Percentiles rank a stretch among this genome's conserved stretches.
Conservation (phyloP, 2,113 vertebrate species). For the Cavia aperea region DNA sequence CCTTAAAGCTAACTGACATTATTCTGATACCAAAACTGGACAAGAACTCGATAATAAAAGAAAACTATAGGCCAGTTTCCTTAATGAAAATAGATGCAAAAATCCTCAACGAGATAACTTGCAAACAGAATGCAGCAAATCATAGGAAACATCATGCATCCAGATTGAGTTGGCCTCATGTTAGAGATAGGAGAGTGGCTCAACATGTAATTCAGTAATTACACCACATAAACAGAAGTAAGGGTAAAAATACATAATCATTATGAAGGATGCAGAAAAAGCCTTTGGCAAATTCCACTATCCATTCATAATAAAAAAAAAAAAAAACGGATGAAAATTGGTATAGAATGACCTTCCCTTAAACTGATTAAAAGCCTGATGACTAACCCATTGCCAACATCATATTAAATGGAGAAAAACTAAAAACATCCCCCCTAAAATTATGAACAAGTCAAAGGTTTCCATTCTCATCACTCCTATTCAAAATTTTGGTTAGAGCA, state of each 20-base stretch:
- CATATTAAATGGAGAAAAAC: not conserved
- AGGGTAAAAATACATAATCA: not conserved
- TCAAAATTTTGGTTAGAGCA: not conserved
- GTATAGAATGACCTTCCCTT: not conserved
- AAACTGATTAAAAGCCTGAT: not conserved
- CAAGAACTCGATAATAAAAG: not conserved
- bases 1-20: not conserved
- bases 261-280: not conserved
- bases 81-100: not conserved
- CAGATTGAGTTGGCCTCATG: not conserved
- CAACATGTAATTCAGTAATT: not conserved
- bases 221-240: not conserved
- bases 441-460: not conserved
- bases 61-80: not conserved
- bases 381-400: not conserved
- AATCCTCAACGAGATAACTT: not conserved
- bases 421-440: not conserved
- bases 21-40: not conserved
- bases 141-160: not conserved
- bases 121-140: not conserved
- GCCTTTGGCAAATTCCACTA: not conserved
- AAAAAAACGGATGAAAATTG: not conserved
- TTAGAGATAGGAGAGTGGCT: not conserved
- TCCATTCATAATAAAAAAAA: not conserved
- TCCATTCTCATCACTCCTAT: not conserved